Evolutionary conservation across 2,888 invertebrate genomes (phyloP).

Genomic region (Phorcus lineatus): DNA sequence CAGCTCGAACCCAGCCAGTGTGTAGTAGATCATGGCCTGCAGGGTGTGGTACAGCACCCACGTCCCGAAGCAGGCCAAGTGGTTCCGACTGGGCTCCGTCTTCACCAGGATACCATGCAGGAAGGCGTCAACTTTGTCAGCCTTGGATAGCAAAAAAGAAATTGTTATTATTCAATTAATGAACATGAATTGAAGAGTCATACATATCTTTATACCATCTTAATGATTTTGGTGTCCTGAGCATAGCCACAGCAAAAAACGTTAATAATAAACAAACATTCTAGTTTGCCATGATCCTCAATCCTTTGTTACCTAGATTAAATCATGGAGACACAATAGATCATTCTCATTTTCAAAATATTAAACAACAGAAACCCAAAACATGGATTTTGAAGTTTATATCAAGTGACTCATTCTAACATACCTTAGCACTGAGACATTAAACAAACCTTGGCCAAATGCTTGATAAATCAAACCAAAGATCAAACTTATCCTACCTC

Average conservation of each 20-base stretch:
- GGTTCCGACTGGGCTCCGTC: slow-evolving; percentile 83
- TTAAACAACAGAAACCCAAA: no score
- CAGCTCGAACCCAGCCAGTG: slow-evolving; percentile 94
- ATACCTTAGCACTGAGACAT: no score
- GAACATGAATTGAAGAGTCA: not conserved
- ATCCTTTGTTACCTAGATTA: no score
- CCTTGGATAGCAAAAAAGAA: slow-evolving; percentile 77
- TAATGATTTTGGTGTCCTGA: no score
- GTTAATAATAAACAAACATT: no score
- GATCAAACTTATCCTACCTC: slow-evolving; percentile 79
- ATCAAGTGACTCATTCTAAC: no score
- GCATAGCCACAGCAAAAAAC: not conserved
- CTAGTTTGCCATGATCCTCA: no score
- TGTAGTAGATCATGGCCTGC: slow-evolving; percentile 88
- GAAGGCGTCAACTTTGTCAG: slow-evolving; percentile 91
- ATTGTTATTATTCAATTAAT: not conserved
- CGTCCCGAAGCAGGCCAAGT: slow-evolving; percentile 89
- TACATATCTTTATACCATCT: not conserved
- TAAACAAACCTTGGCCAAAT: no score
- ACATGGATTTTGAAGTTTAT: no score
- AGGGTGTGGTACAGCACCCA: slow-evolving; percentile 96
- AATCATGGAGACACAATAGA: no score
- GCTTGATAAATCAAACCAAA: not conserved
- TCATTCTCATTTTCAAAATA: no score
- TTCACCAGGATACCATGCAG: slow-evolving; percentile 84